Evolutionary conservation across 2,797 vertebrate genomes (phyloP).

Genomic region (Cynodonichthys magdalenae): DNA sequence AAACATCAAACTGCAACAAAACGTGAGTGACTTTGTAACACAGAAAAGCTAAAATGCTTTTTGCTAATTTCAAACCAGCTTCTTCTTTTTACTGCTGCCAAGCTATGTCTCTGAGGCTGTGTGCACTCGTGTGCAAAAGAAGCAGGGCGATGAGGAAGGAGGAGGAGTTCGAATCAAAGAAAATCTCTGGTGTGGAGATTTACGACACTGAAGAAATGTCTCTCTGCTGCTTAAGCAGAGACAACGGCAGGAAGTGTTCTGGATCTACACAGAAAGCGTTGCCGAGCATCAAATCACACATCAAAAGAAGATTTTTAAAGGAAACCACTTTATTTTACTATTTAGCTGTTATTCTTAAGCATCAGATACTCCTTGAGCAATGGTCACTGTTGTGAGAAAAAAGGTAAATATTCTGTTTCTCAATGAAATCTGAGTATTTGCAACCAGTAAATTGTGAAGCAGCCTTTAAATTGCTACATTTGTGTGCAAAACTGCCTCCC

Average conservation of each 20-base stretch:
- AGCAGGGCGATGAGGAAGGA: conserved; percentile 24
- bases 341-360: too few relatives aligned
- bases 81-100: conserved; percentile 39
- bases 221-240: conserved; percentile 63
- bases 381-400: too few relatives aligned
- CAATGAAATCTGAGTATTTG: too few relatives aligned
- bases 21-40: conserved; percentile 60
- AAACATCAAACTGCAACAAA: conserved; percentile 57
- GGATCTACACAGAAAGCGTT: conserved; percentile 50
- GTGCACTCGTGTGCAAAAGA: conserved; percentile 34
- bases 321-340: too few relatives aligned
- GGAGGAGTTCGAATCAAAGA: conserved; percentile 68
- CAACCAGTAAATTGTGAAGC: too few relatives aligned
- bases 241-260: conserved; percentile 62
- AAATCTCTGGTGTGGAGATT: conserved; percentile 76
- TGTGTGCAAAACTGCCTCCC: too few relatives aligned
- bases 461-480: too few relatives aligned
- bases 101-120: conserved; percentile 52
- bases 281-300: conserved; percentile 57
- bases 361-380: too few relatives aligned
- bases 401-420: too few relatives aligned
- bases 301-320: conserved; percentile 26
- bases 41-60: conserved; percentile 53
- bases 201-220: conserved; percentile 71
- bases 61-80: conserved; percentile 41